Evolutionary conservation across 1,140 invertebrate species (phyloP).

Genomic region (Drosophila pallidifrons): DNA sequence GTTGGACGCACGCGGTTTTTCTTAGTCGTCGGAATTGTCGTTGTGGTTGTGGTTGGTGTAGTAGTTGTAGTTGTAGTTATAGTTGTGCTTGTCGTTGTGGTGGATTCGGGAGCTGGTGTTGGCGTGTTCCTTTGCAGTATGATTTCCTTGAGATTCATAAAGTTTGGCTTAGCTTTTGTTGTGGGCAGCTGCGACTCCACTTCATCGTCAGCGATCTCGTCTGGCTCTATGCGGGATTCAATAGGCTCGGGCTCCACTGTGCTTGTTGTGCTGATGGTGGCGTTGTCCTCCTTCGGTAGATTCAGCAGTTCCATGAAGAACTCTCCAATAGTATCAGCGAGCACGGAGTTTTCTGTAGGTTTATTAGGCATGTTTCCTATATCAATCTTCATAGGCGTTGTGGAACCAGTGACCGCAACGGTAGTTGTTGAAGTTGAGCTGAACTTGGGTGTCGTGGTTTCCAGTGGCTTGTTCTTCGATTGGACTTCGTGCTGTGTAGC

Average conservation of each 20-base stretch:
- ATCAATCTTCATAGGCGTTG: slow-evolving; percentile 21
- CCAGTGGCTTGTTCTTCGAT: slow-evolving; percentile 17
- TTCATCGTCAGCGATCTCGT: slow-evolving; percentile 26
- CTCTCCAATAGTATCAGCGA: slow-evolving; percentile 79
- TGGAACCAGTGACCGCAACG: background rate
- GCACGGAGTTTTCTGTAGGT: slow-evolving; percentile 64
- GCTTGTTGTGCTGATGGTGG: slow-evolving; percentile 31
- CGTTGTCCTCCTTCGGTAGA: slow-evolving; percentile 68
- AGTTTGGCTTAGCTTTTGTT: slow-evolving; percentile 61
- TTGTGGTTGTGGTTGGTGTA: slow-evolving; percentile 31
- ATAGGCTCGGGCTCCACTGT: slow-evolving; percentile 34
- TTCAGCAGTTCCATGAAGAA: slow-evolving; percentile 82
- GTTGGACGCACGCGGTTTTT: slow-evolving; percentile 57
- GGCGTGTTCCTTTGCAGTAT: slow-evolving; percentile 68
- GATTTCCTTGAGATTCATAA: slow-evolving; percentile 80
- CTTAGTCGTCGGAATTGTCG: slow-evolving; percentile 35
- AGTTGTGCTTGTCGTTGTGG: slow-evolving; percentile 18
- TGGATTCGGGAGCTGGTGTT: background rate
- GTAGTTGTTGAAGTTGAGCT: background rate
- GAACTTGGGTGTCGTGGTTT: slow-evolving; percentile 39
- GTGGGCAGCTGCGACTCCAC: slow-evolving; percentile 6
- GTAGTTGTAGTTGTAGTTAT: slow-evolving; percentile 26
- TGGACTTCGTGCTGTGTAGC: slow-evolving; percentile 5
- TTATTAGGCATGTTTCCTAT: slow-evolving; percentile 24
- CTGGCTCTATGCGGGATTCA: slow-evolving; percentile 68